Conservation (phyloP, 1,140 invertebrate genomes). For the Neocloeon triangulifer region DNA sequence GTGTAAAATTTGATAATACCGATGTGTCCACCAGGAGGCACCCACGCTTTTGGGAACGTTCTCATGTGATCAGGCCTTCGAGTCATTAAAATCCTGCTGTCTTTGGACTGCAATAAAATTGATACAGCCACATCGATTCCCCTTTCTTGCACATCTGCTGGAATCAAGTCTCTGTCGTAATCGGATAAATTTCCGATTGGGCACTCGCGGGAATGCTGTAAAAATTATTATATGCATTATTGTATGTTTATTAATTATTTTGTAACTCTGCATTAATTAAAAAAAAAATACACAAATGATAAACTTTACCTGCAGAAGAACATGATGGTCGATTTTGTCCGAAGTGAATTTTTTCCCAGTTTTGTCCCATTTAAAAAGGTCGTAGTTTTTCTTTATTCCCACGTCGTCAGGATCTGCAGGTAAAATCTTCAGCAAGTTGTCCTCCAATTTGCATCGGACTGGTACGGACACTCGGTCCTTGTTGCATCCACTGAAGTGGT, state of each 20-base stretch:
- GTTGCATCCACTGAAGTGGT: background rate
- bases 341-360: background rate
- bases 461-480: background rate
- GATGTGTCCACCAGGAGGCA: conserved; percentile 18
- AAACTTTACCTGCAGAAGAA: background rate
- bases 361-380: background rate
- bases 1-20: too few relatives aligned
- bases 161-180: background rate
- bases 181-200: conserved; percentile 3
- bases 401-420: background rate
- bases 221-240: background rate
- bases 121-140: conserved; percentile 18
- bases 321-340: background rate
- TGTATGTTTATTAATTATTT: background rate
- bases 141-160: conserved; percentile 3
- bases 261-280: too few relatives aligned
- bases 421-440: conserved; percentile 4
- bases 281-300: too few relatives aligned
- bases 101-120: conserved; percentile 16
- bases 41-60: conserved; percentile 21
- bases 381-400: background rate
- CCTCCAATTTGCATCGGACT: conserved; percentile 1
- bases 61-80: conserved; percentile 16
- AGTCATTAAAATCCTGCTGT: conserved; percentile 17
- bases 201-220: conserved; percentile 8